Percentiles rank a stretch among this genome's conserved stretches.
Evolutionary conservation across 2,888 invertebrate genomes (phyloP).

Genomic region (Sarcophaga variegata): DNA sequence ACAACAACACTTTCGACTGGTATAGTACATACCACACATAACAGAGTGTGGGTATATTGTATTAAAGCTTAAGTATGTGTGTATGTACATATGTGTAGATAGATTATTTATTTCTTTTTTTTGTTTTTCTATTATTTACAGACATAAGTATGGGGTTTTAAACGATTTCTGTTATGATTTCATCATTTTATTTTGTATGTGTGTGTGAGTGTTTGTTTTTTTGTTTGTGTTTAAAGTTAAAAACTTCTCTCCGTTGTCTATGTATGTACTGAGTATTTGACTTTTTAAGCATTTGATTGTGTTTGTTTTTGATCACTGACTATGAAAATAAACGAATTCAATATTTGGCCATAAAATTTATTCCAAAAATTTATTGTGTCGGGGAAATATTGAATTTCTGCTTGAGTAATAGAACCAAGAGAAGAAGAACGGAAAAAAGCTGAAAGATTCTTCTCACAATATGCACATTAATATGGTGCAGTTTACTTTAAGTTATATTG

Average conservation of each 20-base stretch:
- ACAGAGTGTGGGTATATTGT: background rate
- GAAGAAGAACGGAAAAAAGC: too few species aligned
- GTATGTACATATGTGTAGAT: slow-evolving; percentile 4
- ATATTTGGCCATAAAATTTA: slow-evolving; percentile 36
- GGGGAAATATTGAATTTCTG: background rate
- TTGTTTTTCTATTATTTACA: slow-evolving; percentile 24
- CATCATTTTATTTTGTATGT: background rate
- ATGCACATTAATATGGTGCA: too few species aligned
- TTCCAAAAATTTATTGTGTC: background rate
- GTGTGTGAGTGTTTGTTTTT: background rate
- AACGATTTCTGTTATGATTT: background rate
- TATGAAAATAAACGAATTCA: slow-evolving; percentile 48
- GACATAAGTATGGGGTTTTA: slow-evolving; percentile 25
- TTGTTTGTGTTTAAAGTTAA: too few species aligned
- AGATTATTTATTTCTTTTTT: slow-evolving; percentile 14
- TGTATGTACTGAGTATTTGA: slow-evolving; percentile 15
- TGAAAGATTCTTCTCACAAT: too few species aligned
- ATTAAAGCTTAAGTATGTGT: background rate
- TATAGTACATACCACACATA: background rate
- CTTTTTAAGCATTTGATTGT: slow-evolving; percentile 12
- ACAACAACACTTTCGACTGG: background rate
- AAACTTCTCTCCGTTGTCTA: background rate
- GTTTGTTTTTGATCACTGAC: slow-evolving; percentile 41
- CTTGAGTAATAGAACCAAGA: too few species aligned
- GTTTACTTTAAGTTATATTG: too few species aligned